These are phyloP conservation scores for Drosophila formosana DNA, from an alignment of 2,888 invertebrate species.

Conservation along the genomic window DNA sequence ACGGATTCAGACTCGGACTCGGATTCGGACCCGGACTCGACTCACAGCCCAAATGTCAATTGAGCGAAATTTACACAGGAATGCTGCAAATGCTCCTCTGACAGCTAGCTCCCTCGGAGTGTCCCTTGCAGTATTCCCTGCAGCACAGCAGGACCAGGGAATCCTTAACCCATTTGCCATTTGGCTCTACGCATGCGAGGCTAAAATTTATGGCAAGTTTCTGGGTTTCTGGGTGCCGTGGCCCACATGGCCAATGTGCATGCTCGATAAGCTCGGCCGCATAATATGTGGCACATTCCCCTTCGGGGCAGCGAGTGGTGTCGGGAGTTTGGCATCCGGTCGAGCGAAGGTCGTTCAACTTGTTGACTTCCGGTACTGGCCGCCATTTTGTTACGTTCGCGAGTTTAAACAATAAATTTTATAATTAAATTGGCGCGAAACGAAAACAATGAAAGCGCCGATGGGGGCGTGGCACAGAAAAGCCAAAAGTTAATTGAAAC, in stretches of 20 bases:
- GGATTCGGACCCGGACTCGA: constrained; percentile 21
- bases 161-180: constrained; percentile 66
- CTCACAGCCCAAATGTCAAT: constrained; percentile 71
- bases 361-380: constrained; percentile 70
- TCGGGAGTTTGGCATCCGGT: constrained; percentile 6
- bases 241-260: constrained; percentile 20
- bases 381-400: constrained; percentile 73
- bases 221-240: constrained; percentile 59
- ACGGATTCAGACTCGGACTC: constrained; percentile 15
- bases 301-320: constrained; percentile 25
- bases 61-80: constrained; percentile 76
- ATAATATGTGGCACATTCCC: constrained; percentile 78
- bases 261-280: constrained; percentile 47
- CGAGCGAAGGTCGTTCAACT: constrained; percentile 73
- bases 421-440: constrained; percentile 77
- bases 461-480: constrained; percentile 41
- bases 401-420: constrained; percentile 77
- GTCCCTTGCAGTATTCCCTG: background rate
- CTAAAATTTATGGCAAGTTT: constrained; percentile 77
- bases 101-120: background rate
- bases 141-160: constrained; percentile 19
- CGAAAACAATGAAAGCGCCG: constrained; percentile 42
- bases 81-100: constrained; percentile 37
- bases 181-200: constrained; percentile 62
- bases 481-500: constrained; percentile 81